phyloP scores from a whole-genome alignment of 2,797 vertebrate species.

The Schizopygopsis malacanthus region DNA sequence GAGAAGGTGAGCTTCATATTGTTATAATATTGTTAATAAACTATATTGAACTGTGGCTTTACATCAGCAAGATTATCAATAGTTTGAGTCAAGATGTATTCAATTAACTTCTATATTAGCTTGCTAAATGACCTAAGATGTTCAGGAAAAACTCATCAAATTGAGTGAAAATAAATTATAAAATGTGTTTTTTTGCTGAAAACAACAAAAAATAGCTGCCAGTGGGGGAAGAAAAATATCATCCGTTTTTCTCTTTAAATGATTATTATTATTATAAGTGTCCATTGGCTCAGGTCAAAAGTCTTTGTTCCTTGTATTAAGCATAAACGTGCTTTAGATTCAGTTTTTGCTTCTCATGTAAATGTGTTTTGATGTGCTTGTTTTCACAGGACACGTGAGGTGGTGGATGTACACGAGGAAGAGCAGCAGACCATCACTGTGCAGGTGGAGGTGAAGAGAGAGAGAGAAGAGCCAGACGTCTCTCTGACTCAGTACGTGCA shows the following conservation, averaged over 20 bases:
- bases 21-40: not conserved
- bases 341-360: not conserved
- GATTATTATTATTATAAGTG: no score
- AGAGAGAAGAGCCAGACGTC: slow-evolving; percentile 53
- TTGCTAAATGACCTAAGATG: not conserved
- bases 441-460: slow-evolving; percentile 85
- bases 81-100: not conserved
- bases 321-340: not conserved
- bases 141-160: not conserved
- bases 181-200: not conserved
- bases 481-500: slow-evolving; percentile 1
- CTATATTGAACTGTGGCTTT: not conserved
- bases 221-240: not conserved
- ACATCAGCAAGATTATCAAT: not conserved
- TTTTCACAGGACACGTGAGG: slow-evolving; percentile 75
- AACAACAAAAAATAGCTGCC: not conserved
- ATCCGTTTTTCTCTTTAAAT: not conserved
- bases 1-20: slow-evolving; percentile 77
- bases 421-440: slow-evolving; percentile 89
- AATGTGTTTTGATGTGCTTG: not conserved
- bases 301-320: not conserved
- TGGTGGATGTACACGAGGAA: slow-evolving; percentile 78
- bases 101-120: no score
- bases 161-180: not conserved
- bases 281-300: not conserved